Evolutionary conservation across 2,113 vertebrate species (phyloP).

Genomic region (Pteronura brasiliensis): DNA sequence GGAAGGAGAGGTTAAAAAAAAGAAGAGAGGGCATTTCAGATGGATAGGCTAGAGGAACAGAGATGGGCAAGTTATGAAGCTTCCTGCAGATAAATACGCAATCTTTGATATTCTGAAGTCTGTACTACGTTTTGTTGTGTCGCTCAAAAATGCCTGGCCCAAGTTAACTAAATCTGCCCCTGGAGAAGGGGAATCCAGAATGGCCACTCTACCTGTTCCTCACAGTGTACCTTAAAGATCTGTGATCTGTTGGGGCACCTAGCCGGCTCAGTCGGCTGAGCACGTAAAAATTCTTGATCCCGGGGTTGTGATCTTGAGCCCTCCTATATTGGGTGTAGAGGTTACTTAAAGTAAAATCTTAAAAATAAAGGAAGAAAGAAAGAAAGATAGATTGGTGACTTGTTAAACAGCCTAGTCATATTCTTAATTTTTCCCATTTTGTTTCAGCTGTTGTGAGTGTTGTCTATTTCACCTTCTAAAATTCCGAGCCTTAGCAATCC

Average conservation of each 20-base stretch:
- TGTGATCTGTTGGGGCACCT: neutral
- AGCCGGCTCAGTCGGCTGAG: neutral
- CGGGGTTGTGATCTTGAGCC: neutral
- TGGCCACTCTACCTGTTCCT: neutral
- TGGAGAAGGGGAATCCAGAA: neutral
- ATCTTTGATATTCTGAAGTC: neutral
- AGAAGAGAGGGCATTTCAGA: neutral
- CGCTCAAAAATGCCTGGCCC: neutral
- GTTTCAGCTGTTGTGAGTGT: neutral
- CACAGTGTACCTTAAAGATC: neutral
- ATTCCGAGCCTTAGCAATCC: neutral
- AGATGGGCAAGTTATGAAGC: neutral
- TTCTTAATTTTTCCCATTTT: conserved; percentile 19
- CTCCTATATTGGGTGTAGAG: neutral
- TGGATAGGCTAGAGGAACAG: neutral
- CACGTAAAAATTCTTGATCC: neutral
- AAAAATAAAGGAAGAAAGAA: neutral
- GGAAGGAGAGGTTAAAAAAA: neutral
- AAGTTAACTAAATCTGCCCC: neutral
- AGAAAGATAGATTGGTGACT: neutral
- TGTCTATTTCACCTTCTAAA: neutral
- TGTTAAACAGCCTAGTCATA: neutral
- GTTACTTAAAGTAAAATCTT: neutral
- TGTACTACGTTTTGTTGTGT: neutral
- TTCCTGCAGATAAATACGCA: neutral